Base-by-base conservation (phyloP, 2,888 invertebrate species). In the Atethmia centrago region DNA sequence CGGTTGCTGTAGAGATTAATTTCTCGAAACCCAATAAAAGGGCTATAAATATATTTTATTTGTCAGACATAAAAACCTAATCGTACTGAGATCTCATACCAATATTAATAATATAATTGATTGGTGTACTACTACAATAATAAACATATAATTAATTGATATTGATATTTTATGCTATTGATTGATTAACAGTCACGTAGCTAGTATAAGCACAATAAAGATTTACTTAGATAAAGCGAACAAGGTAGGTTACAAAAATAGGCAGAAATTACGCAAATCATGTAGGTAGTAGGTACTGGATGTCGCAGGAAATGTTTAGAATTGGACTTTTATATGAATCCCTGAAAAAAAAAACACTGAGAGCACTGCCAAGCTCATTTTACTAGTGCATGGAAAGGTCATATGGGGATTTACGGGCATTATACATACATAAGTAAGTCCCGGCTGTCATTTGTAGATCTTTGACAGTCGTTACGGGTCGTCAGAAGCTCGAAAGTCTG, bases 181-280 rank as follows among this genome's bases (percentile, higher is more conserved):
- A 74, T 74, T n/a, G 28, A 74, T 74, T 47, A 16, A 0, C 14
- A 4, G 74, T 63, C 53, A 74, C 74, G 63, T 73, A 74, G 14
- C 45, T 47, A n/a, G 14, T 55, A 21, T 2, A 40, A 8, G n/a
- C 9, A n/a, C 51, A 63, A 74, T 74, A 40, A 74, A 74, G 74
- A 73, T 73, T n/a, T 19, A 36, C 36, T 36, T 36, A 63, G 73
- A 74, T 74, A 65, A 64, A 63, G 25, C 2, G n/a, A 56, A n/a
- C 3, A 28, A 53, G 16, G 12, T 14, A 7, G 5, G 5, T 49
- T 25, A 45, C 8, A 21, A 10, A 28, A 16, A 31, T 59, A 14
- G 3, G 14, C 1, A 28, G 49, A 36, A 45, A 31, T 31, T 59
- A 45, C 25, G 12, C 21, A 10, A 51, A 42, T n/a, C 21, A 31